A percentile compares a stretch with the other conserved stretches of the same genome.
phyloP scores from a whole-genome alignment of 2,888 invertebrate species.

The Hoplodrina ambigua region DNA sequence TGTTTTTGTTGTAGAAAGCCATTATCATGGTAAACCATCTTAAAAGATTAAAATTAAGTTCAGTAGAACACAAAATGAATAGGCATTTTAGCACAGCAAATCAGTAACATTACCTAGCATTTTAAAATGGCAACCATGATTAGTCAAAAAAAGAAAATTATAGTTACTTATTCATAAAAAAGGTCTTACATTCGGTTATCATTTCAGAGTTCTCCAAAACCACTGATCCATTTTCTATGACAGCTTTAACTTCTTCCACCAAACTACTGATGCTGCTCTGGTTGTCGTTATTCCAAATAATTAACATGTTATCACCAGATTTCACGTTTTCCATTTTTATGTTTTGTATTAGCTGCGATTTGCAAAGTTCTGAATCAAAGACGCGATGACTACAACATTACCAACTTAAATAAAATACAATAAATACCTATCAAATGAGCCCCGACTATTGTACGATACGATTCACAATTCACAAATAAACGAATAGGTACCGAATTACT shows the following conservation, averaged over 20 bases:
- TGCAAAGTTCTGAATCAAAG: conserved; percentile 2
- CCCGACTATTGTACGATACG: neutral
- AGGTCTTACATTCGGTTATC: conserved; percentile 90
- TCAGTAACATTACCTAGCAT: conserved; percentile 3
- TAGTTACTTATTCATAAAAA: neutral
- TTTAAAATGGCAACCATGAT: neutral
- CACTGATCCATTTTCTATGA: conserved; percentile 85
- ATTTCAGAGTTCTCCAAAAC: conserved; percentile 91
- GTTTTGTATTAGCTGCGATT: conserved; percentile 3
- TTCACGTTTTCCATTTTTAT: conserved; percentile 78
- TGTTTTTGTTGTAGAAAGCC: neutral
- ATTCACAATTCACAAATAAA: conserved; percentile 20
- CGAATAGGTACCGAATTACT: conserved; percentile 22
- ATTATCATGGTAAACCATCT: neutral
- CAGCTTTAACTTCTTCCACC: conserved; percentile 86
- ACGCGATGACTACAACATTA: neutral
- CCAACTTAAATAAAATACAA: neutral
- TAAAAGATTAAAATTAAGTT: neutral
- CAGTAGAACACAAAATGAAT: neutral
- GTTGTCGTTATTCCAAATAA: conserved; percentile 90
- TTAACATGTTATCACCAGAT: conserved; percentile 85
- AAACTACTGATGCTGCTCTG: conserved; percentile 87
- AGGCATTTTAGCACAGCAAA: neutral
- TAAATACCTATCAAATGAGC: neutral
- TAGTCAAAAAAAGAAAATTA: neutral